Conservation (phyloP, 2,797 vertebrate genomes). For the Mycteria americana region DNA sequence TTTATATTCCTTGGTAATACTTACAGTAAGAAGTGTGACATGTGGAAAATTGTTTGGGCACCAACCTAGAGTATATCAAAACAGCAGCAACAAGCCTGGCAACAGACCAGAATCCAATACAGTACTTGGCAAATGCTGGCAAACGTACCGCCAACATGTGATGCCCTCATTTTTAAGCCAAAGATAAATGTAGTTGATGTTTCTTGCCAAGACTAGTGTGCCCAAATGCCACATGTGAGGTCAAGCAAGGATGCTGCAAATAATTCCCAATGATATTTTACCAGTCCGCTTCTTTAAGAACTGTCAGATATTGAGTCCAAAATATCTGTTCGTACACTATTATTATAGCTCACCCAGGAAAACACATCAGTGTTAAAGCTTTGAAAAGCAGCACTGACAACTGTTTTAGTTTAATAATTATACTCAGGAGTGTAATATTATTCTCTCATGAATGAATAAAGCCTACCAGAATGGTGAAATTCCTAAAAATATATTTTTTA, state of each 20-base stretch:
- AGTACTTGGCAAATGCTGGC: not conserved
- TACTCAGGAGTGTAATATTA: not conserved
- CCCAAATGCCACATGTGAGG: not conserved
- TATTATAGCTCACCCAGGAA: not conserved
- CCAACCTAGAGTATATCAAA: not conserved
- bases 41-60: conserved; percentile 1
- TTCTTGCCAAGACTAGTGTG: not conserved
- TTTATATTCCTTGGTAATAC: conserved; percentile 31
- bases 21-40: conserved; percentile 29
- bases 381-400: not conserved
- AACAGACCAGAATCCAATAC: not conserved
- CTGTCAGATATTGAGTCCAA: not conserved
- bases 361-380: not conserved
- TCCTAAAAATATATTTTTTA: not conserved
- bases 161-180: not conserved
- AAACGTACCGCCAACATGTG: not conserved
- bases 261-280: not conserved
- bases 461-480: not conserved
- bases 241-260: conserved; percentile 15
- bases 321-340: not conserved
- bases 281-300: not conserved
- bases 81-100: conserved; percentile 13
- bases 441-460: not conserved
- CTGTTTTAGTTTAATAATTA: not conserved
- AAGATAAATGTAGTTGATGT: not conserved